Evolutionary conservation across 2,888 invertebrate genomes (phyloP), one percentile per base, ranked within the genome.

Genomic region (Thumatha senex): DNA sequence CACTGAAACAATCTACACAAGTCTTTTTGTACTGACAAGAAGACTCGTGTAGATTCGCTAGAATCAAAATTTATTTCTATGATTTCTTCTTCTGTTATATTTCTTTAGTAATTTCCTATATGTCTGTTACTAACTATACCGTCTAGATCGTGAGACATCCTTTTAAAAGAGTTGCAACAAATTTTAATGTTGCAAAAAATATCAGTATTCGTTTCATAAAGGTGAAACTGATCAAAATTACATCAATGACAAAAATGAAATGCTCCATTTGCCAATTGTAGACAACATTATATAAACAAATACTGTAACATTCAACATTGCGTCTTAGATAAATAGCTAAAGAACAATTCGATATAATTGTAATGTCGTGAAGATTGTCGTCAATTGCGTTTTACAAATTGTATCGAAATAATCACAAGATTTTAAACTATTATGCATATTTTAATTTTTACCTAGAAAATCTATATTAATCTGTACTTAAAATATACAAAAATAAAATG

Each of bases 201-300:
- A 24, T 24, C 13, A 14, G 8, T 14, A 14, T 4, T 35, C 13
- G 9, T 9, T n/a, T 35, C 8, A 9, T 13, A 36, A 14, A 36
- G 9, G 9, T 2, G 9, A 3, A 36, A 15, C 35, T 24, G 14
- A 29, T 13, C 12, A 46, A 45, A 40, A 57, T 64, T 66, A 55
- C 66, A 59, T 51, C 66, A 64, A 59, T 48, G 9, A 43, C 40
- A 55, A 59, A 48, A 35, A 49, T 39, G 40, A 51, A 61, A 30
- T 62, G 66, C 52, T 62, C 63, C 29, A 59, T 64, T 62, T 59
- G 54, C 40, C 31, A 52, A 62, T 66, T 64, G 66, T 66, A 62
- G 49, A 43, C n/a, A 11, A 51, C 53, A 48, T 82, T 82, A 82
- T 70, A 79, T 66, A 67, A 65, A 24, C 5, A 41, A 51, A 43